Evolutionary conservation across 2,888 invertebrate species (phyloP), one percentile per base, ranked within the genome.

Genomic region (Sympetrum striolatum): DNA sequence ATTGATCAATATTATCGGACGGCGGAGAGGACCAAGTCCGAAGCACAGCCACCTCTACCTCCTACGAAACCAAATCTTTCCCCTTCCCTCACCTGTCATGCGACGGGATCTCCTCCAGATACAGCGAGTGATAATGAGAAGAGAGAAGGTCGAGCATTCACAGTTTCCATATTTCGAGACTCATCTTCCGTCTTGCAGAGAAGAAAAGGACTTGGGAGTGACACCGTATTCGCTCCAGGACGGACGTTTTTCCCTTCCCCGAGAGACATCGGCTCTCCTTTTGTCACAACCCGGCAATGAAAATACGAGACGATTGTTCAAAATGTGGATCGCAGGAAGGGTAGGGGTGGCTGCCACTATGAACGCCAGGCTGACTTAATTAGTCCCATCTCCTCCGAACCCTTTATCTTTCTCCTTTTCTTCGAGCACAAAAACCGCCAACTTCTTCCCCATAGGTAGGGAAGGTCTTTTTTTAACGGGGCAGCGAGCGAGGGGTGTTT

Each of bases 1-100:
- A 60, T 86, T 86, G 86, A 86, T 86, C 86, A 60, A 86, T 86
- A 86, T 86, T 86, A 86, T 86, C 86, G 86, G 86, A 58, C 86
- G 37, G 86, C 86, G 86, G 82, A 53, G 64, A 64, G 64, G 64
- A 64, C n/a, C 35, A 82, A 82, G 82, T 82, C 82, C 82, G 58
- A 64, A 82, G 82, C 82, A 58, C n/a, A 64, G 82, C 58, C 58
- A 64, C 64, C 64, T 64, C 64, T 73, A 25, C 73, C 15, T 18
- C 53, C 53, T 18, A 53, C 18, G 73, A 73, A 73, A 73, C 73
- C 31, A 18, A 53, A 53, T 53, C 53, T 53, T 44, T 8, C 44
- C 44, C 37, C 37, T 15, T 37, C 37, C 86, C 86, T 22, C 86
- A 86, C 60, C 60, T 73, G 31, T 37, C 37, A 86, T n/a, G 37